These are phyloP conservation scores for Tiliacea citrago DNA, from an alignment of 2,888 invertebrate species.

Conservation along the genomic window DNA sequence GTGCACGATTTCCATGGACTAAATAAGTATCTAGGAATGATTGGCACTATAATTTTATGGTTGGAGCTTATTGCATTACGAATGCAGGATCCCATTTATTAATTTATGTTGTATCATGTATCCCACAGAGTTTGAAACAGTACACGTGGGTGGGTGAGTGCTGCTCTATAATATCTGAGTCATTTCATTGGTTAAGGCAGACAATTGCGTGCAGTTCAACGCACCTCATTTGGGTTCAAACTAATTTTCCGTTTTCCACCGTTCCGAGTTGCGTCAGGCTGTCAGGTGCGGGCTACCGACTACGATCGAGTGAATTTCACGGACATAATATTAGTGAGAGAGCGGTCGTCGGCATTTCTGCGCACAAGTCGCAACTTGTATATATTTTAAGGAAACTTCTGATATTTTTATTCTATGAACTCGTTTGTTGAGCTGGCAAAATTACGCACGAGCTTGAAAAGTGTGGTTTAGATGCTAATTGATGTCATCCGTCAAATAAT, in stretches of 20 bases:
- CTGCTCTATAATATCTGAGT: constrained; percentile 68
- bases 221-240: constrained; percentile 80
- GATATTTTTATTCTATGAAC: constrained; percentile 55
- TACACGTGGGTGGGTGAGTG: constrained; percentile 71
- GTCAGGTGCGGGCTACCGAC: constrained; percentile 65
- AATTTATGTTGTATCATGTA: constrained; percentile 56
- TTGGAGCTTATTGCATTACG: constrained; percentile 57
- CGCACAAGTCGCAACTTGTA: constrained; percentile 57
- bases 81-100: constrained; percentile 65
- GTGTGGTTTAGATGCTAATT: constrained; percentile 35
- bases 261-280: constrained; percentile 78
- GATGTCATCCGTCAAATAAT: constrained; percentile 31
- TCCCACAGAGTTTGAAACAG: constrained; percentile 63
- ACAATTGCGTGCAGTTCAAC: constrained; percentile 80
- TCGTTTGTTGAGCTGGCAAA: constrained; percentile 48
- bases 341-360: constrained; percentile 47
- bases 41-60: constrained; percentile 61
- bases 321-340: constrained; percentile 46
- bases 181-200: constrained; percentile 73
- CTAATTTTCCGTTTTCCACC: constrained; percentile 85
- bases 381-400: constrained; percentile 61
- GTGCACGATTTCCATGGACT: constrained; percentile 73
- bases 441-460: constrained; percentile 43
- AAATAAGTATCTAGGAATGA: constrained; percentile 57
- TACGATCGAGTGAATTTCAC: constrained; percentile 50